Conservation (phyloP, 2,888 invertebrate genomes). For the Archips xylosteana region DNA sequence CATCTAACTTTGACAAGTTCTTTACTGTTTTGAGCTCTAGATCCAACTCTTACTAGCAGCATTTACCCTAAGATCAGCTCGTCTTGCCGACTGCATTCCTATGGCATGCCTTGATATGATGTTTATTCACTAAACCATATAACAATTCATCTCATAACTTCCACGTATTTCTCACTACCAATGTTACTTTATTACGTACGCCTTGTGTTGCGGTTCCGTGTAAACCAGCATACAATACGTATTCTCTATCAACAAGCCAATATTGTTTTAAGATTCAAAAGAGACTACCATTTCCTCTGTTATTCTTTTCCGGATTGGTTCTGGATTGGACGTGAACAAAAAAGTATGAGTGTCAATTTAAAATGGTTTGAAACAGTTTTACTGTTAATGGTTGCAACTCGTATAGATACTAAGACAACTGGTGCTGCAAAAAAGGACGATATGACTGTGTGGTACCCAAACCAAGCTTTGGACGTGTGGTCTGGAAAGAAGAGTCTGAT, state of each 20-base stretch:
- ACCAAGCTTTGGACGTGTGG: constrained; percentile 71
- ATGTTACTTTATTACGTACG: not conserved
- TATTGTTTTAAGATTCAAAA: not conserved
- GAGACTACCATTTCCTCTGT: not conserved
- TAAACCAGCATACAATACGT: not conserved
- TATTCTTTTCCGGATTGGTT: not conserved
- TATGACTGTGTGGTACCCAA: constrained; percentile 63
- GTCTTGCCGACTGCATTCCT: too few species aligned
- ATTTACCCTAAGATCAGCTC: too few species aligned
- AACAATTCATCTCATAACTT: not conserved
- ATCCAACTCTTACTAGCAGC: too few species aligned
- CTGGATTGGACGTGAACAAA: not conserved
- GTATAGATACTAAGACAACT: not conserved
- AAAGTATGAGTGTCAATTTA: not conserved
- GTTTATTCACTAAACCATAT: not conserved
- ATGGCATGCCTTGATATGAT: too few species aligned
- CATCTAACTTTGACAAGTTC: not conserved
- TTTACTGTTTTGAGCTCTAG: not conserved
- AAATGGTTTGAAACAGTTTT: not conserved
- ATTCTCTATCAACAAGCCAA: not conserved
- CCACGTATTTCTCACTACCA: not conserved
- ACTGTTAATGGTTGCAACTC: not conserved
- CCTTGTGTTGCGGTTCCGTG: not conserved
- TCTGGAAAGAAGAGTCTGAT: constrained; percentile 68
- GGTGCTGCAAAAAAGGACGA: constrained; percentile 49